Evolutionary conservation across 1,140 invertebrate genomes (phyloP).

Genomic region (Trialeurodes vaporariorum): DNA sequence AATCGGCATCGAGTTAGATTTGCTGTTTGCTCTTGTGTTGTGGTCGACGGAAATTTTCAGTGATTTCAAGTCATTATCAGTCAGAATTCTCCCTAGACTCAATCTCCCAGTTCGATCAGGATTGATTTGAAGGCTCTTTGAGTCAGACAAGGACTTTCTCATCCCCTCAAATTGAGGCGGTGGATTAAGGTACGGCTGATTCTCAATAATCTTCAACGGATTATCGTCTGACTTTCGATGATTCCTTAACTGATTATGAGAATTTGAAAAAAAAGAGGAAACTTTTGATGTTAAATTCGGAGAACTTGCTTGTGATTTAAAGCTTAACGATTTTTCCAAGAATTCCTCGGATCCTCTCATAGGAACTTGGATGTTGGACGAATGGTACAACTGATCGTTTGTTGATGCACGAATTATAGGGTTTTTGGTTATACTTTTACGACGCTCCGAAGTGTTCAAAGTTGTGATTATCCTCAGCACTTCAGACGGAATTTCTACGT

Average conservation of each 20-base stretch:
- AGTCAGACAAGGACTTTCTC: slow-evolving; percentile 17
- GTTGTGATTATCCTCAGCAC: slow-evolving; percentile 50
- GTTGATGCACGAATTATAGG: neutral
- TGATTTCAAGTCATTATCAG: slow-evolving; percentile 13
- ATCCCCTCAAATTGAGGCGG: slow-evolving; percentile 29
- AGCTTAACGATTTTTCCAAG: slow-evolving; percentile 32
- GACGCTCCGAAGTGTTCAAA: slow-evolving; percentile 37
- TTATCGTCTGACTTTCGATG: neutral
- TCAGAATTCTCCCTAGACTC: slow-evolving; percentile 11
- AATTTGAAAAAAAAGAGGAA: slow-evolving; percentile 48
- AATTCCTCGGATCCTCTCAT: slow-evolving; percentile 33
- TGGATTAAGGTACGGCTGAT: slow-evolving; percentile 33
- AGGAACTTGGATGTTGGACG: slow-evolving; percentile 41
- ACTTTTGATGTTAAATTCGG: slow-evolving; percentile 37
- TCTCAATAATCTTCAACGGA: slow-evolving; percentile 39
- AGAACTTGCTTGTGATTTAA: slow-evolving; percentile 38
- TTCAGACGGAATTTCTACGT: slow-evolving; percentile 51
- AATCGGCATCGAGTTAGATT: slow-evolving; percentile 37
- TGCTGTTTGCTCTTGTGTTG: slow-evolving; percentile 24
- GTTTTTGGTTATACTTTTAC: slow-evolving; percentile 26
- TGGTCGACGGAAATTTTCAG: slow-evolving; percentile 25
- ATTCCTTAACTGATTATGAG: slow-evolving; percentile 40
- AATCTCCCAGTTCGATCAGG: neutral
- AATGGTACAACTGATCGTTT: slow-evolving; percentile 29
- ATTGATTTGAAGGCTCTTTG: slow-evolving; percentile 7